Conservation (phyloP, 2,888 invertebrate genomes). For the Macaria liturata region DNA sequence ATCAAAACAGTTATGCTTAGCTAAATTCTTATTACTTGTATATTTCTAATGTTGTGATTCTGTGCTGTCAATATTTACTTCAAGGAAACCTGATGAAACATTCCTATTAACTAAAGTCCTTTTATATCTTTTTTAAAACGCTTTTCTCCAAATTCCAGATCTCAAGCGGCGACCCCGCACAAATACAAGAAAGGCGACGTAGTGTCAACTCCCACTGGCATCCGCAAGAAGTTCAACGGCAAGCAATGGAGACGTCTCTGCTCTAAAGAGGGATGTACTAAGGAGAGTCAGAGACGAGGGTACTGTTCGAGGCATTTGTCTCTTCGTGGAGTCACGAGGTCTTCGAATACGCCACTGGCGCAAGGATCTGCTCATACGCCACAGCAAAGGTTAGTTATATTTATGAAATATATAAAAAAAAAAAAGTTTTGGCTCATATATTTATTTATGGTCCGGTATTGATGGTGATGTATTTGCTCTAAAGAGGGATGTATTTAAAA, state of each 20-base stretch:
- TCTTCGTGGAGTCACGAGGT: conserved; percentile 87
- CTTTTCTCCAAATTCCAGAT: conserved; percentile 68
- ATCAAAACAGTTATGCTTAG: no score
- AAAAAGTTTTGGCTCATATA: neutral
- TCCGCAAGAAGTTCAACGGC: conserved; percentile 99
- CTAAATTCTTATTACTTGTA: no score
- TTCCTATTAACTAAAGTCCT: no score
- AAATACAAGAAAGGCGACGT: conserved; percentile 99
- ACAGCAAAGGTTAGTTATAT: conserved; percentile 65
- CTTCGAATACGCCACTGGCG: conserved; percentile 72
- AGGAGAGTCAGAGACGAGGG: conserved; percentile 97
- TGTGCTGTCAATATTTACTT: no score
- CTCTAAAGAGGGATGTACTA: conserved; percentile 95
- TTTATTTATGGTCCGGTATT: no score
- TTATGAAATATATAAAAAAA: neutral
- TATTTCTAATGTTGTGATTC: no score
- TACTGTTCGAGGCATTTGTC: conserved; percentile 98
- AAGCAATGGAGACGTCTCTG: conserved; percentile 99
- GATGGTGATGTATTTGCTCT: no score
- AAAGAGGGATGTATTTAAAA: no score
- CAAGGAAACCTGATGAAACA: no score
- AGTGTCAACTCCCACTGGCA: conserved; percentile 96
- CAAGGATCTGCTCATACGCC: conserved; percentile 72
- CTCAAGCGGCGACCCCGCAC: conserved; percentile 96
- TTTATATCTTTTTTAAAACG: no score